These are phyloP conservation scores for Drosophila nigricruria DNA, from an alignment of 2,888 invertebrate species.

Conservation along the genomic window DNA sequence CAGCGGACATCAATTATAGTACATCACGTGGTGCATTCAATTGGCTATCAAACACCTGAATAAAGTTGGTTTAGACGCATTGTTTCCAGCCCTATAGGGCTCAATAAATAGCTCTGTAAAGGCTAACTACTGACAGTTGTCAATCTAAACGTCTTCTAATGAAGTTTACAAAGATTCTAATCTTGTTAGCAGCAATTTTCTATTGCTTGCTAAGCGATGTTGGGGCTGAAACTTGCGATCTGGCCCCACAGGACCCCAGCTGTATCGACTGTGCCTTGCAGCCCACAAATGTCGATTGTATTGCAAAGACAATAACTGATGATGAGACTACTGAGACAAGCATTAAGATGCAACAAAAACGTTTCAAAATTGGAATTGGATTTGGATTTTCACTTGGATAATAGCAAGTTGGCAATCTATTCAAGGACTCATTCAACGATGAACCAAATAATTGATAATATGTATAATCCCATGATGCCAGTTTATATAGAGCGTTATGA, in stretches of 20 bases:
- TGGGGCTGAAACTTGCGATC: constrained; percentile 17
- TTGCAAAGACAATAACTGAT: background rate
- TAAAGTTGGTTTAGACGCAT: background rate
- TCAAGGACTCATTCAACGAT: too few relatives aligned
- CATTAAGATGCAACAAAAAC: background rate
- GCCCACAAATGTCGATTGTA: constrained; percentile 28
- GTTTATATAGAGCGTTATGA: background rate
- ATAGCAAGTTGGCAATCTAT: too few relatives aligned
- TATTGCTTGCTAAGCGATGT: background rate
- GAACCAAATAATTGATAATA: too few relatives aligned
- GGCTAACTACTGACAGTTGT: background rate
- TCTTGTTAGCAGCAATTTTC: background rate
- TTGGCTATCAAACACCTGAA: background rate
- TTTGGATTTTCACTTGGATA: too few relatives aligned
- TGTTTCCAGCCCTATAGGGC: background rate
- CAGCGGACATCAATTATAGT: background rate
- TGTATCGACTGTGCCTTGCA: constrained; percentile 30
- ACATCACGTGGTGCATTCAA: background rate
- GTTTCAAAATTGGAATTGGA: background rate
- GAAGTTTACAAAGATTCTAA: background rate
- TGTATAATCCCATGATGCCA: too few relatives aligned
- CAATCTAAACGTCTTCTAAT: background rate
- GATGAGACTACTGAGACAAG: background rate
- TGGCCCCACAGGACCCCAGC: constrained; percentile 27
- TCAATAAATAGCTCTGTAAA: background rate